These are phyloP conservation scores for Cenopis cana DNA, from an alignment of 2,888 invertebrate species.

Conservation along the genomic window DNA sequence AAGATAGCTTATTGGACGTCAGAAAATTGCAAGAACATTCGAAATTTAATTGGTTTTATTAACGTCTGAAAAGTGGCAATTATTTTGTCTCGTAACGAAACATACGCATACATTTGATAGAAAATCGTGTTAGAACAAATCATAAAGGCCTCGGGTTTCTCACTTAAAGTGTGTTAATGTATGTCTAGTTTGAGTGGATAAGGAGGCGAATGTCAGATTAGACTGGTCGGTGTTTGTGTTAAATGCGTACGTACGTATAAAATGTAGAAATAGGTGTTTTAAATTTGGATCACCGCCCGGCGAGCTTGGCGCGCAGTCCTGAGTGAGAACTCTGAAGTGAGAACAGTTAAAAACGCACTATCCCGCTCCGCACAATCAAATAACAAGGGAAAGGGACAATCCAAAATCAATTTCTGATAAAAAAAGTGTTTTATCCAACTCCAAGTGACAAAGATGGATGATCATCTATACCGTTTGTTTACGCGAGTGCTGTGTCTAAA, in stretches of 20 bases:
- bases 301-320: slow-evolving; percentile 69
- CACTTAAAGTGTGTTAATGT: not conserved
- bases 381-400: slow-evolving; percentile 37
- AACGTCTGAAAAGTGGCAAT: slow-evolving; percentile 12
- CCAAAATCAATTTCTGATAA: slow-evolving; percentile 48
- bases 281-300: slow-evolving; percentile 81
- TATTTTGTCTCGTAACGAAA: slow-evolving; percentile 13
- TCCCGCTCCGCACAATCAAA: slow-evolving; percentile 25
- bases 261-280: slow-evolving; percentile 72
- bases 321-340: slow-evolving; percentile 62
- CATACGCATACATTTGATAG: slow-evolving; percentile 12
- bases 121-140: slow-evolving; percentile 14
- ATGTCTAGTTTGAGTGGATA: not conserved
- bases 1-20: not conserved
- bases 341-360: slow-evolving; percentile 58
- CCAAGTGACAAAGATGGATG: slow-evolving; percentile 59
- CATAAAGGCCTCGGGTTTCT: slow-evolving; percentile 16
- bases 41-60: slow-evolving; percentile 10
- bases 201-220: slow-evolving; percentile 34
- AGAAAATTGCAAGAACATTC: slow-evolving; percentile 10
- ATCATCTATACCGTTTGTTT: slow-evolving; percentile 63
- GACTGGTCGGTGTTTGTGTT: slow-evolving; percentile 41
- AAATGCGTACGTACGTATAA: slow-evolving; percentile 57
- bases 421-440: slow-evolving; percentile 48
- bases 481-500: slow-evolving; percentile 65